Evolutionary conservation across 92 coral and sea anemone species (phyloP), one percentile per base, ranked within the genome.

Genomic region (Bergia sp.): DNA sequence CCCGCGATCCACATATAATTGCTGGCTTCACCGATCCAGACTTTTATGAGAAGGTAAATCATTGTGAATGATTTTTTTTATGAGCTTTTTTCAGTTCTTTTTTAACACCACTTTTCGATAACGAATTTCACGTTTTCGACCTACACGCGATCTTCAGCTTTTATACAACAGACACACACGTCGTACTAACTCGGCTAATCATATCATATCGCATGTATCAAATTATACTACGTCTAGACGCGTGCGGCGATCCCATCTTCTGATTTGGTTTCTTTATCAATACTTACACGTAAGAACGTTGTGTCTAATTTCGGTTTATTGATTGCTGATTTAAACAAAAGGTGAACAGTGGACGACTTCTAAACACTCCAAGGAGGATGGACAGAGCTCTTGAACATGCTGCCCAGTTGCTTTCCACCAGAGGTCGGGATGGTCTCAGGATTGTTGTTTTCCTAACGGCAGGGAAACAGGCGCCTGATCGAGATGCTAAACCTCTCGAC

Each of bases 341-440:
- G 87, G 78, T 83, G 39, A 83, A 83, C 13, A 69, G 36, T 69
- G 87, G 87, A 13, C 87, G 87, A 37, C 87, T 83, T 36, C 78
- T 83, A 1, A 83, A 83, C 78, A 83, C 87, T 11, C 7, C 71
- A 41, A 88, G 97, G 55, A 87, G 97, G 71, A 89, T 93, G 76
- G 95, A 94, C 88, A 87, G 88, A 36, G 95, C 95, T 18, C 81
- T 94, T 43, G 92, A 94, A 82, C 58, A 23, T 36, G 97, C 97
- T 0, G 81, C 94, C 0, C 45, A 43, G 36, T 58, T 88, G 3
- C 86, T 93, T 45, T 83, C 92, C 69, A 64, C 88, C n/a, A 80
- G 66, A 11, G 86, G 85, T 20, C 89, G 93, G 1, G 49, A 76
- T 45, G 94, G 88, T 9, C 89, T 89, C 49, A 86, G 90, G 53